Evolutionary conservation across 2,113 vertebrate genomes (phyloP).

Genomic region (Orientallactaga bullata): DNA sequence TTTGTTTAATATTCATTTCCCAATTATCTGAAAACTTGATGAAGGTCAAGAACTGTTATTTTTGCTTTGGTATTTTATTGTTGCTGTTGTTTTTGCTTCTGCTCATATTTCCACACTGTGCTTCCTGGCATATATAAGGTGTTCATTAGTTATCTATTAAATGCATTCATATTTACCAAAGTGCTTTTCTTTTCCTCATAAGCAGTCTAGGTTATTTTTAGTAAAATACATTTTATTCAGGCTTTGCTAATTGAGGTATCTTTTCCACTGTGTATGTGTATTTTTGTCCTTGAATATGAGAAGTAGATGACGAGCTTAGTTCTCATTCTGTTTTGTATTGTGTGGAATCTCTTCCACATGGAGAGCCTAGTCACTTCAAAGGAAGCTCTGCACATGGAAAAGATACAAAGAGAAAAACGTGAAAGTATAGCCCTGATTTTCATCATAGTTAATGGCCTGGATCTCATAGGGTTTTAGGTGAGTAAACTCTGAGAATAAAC

Average conservation of each 20-base stretch:
- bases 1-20: neutral
- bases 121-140: neutral
- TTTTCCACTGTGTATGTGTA: neutral
- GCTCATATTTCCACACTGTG: neutral
- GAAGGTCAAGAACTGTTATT: neutral
- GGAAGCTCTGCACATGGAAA: constrained; percentile 73
- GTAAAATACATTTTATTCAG: constrained; percentile 8
- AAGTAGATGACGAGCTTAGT: constrained; percentile 24
- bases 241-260: neutral
- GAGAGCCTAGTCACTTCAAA: constrained; percentile 77
- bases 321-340: constrained; percentile 77
- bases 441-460: constrained; percentile 74
- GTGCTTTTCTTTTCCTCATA: neutral
- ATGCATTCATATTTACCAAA: neutral
- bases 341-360: constrained; percentile 80
- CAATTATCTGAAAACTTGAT: neutral
- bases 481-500: constrained; percentile 71
- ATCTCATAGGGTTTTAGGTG: constrained; percentile 67
- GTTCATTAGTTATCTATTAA: neutral
- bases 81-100: neutral
- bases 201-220: constrained; percentile 53
- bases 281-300: constrained; percentile 65
- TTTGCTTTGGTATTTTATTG: neutral
- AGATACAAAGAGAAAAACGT: constrained; percentile 37
- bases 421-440: constrained; percentile 65